Evolutionary conservation across 2,113 vertebrate genomes (phyloP).

Genomic region (Chlamydotis undulata): DNA sequence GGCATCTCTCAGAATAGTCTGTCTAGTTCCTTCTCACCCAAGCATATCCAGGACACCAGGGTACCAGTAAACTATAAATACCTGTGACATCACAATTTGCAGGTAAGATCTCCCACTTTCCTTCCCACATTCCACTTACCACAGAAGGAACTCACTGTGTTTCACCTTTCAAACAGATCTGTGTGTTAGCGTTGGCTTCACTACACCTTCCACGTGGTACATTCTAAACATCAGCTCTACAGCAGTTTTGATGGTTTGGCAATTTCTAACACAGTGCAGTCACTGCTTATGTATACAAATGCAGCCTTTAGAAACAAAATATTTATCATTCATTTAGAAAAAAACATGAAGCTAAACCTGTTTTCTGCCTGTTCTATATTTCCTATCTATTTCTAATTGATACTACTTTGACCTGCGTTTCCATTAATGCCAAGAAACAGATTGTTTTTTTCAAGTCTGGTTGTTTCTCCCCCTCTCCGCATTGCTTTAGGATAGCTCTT

Average conservation of each 20-base stretch:
- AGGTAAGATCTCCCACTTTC: background rate
- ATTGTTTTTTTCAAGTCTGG: background rate
- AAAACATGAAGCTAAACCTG: background rate
- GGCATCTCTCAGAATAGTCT: background rate
- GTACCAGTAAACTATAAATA: background rate
- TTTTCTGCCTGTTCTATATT: background rate
- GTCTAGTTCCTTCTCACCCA: background rate
- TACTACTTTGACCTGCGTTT: background rate
- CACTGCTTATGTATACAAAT: background rate
- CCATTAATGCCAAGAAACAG: background rate
- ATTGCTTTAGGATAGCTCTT: background rate
- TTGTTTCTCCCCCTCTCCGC: rapidly evolving
- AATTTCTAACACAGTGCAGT: background rate
- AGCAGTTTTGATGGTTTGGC: background rate
- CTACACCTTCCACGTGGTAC: rapidly evolving
- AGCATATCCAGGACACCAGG: background rate
- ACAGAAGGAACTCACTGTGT: background rate
- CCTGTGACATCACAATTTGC: background rate
- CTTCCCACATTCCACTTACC: background rate
- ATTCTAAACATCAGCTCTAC: background rate
- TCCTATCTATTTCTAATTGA: background rate
- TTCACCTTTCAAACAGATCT: background rate
- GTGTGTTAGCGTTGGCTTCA: background rate
- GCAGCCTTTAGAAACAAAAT: background rate
- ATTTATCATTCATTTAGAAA: background rate